Evolutionary conservation across 2,888 invertebrate species (phyloP).

Genomic region (Hyalella azteca): DNA sequence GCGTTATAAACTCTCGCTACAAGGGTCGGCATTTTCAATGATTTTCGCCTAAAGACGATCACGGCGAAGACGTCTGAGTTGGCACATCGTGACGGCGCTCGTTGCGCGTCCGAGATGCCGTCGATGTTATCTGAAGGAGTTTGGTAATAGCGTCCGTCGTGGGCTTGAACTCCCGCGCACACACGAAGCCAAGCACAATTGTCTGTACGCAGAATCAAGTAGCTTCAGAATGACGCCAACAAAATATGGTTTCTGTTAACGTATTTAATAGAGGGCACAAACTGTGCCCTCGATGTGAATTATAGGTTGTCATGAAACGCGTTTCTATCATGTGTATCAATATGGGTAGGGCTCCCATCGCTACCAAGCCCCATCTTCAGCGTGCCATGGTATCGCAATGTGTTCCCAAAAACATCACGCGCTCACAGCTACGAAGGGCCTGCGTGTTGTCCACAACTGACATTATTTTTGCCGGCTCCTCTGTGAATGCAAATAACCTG

Average conservation of each 20-base stretch:
- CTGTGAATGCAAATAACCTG: conserved; percentile 13
- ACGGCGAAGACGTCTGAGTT: conserved; percentile 22
- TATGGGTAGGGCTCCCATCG: no score
- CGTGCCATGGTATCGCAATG: neutral
- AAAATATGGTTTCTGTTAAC: no score
- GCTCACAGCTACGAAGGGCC: no score
- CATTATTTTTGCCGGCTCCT: conserved; percentile 13
- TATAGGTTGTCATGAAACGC: no score
- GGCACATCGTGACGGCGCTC: conserved; percentile 25
- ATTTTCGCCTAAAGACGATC: conserved; percentile 12
- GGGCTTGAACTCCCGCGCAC: no score
- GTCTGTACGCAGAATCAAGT: no score
- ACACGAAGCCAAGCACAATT: no score
- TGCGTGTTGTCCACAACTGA: conserved; percentile 1
- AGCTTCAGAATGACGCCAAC: no score
- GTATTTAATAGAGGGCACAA: no score
- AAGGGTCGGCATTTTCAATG: neutral
- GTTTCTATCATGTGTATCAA: no score
- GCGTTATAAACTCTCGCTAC: neutral
- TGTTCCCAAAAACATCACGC: conserved; percentile 16
- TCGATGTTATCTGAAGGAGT: neutral
- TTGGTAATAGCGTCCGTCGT: neutral
- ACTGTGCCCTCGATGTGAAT: no score
- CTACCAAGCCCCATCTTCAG: neutral
- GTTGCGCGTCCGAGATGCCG: neutral